Conservation (phyloP, 2,888 invertebrate species). For the Dasypogon diadema region DNA sequence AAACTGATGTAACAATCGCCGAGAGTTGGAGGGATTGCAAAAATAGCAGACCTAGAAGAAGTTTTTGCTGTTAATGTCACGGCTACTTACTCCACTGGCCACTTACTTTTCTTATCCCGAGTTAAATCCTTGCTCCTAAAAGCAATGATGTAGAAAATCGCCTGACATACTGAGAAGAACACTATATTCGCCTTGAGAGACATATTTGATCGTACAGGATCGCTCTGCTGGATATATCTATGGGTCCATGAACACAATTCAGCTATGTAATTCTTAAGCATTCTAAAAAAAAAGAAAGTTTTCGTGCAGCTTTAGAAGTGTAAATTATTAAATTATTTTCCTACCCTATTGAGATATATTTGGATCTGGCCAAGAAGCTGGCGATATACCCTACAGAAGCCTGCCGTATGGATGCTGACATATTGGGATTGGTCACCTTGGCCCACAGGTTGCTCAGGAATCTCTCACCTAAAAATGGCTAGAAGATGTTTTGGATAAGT, state of each 20-base stretch:
- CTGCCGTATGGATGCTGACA: slow-evolving; percentile 76
- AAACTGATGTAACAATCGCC: slow-evolving; percentile 83
- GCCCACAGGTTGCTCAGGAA: slow-evolving; percentile 81
- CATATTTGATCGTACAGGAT: slow-evolving; percentile 63
- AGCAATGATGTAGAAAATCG: slow-evolving; percentile 91
- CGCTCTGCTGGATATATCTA: slow-evolving; percentile 74
- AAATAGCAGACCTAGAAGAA: slow-evolving; percentile 82
- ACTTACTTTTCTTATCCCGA: slow-evolving; percentile 79
- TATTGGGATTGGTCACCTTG: slow-evolving; percentile 77
- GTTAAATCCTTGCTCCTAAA: slow-evolving; percentile 90
- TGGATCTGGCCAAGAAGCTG: slow-evolving; percentile 79
- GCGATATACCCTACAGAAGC: slow-evolving; percentile 80
- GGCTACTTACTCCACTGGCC: no score
- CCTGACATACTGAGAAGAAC: slow-evolving; percentile 93
- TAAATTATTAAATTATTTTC: neutral
- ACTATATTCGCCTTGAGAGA: slow-evolving; percentile 83
- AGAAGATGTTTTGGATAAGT: slow-evolving; percentile 13
- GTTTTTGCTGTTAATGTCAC: no score
- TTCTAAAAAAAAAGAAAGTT: slow-evolving; percentile 69
- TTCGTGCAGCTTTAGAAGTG: neutral
- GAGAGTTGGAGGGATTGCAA: slow-evolving; percentile 86
- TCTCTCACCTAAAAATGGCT: slow-evolving; percentile 71
- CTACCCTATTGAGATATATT: slow-evolving; percentile 74
- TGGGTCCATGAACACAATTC: slow-evolving; percentile 88
- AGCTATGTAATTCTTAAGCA: slow-evolving; percentile 75